Evolutionary conservation across 2,797 vertebrate genomes (phyloP).

Genomic region (Gallirallus australis): DNA sequence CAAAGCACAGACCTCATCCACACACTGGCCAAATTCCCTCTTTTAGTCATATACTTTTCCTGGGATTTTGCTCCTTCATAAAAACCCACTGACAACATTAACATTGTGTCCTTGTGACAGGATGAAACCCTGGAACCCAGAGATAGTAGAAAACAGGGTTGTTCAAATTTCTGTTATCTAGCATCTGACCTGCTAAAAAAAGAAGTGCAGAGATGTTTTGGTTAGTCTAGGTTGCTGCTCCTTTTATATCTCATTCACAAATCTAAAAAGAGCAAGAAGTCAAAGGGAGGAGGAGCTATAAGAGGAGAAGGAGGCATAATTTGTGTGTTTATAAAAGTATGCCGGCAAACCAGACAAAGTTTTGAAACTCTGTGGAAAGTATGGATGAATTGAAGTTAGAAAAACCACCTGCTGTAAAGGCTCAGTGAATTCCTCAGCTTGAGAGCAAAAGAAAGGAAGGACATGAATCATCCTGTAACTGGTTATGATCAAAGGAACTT

Average conservation of each 20-base stretch:
- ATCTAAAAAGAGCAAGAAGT: not conserved
- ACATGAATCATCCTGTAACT: not conserved
- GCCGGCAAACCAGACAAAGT: not conserved
- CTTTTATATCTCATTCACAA: not conserved
- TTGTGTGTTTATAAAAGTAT: not conserved
- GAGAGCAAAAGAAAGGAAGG: not conserved
- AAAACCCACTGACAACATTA: not conserved
- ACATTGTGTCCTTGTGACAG: not conserved
- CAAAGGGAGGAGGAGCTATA: not conserved
- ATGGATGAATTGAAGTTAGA: not conserved
- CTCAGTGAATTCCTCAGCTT: not conserved
- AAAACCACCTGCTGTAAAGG: not conserved
- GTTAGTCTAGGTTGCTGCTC: not conserved
- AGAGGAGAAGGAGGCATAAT: not conserved
- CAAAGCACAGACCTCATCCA: not conserved
- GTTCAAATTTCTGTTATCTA: not conserved
- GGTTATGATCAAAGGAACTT: not conserved
- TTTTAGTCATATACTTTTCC: not conserved
- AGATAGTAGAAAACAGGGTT: not conserved
- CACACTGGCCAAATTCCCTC: not conserved
- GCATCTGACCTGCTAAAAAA: not conserved
- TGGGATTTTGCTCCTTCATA: not conserved
- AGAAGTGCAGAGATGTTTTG: not conserved
- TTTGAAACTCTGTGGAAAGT: not conserved
- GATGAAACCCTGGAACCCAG: not conserved